Evolutionary conservation across 2,797 vertebrate genomes (phyloP), one percentile per base, ranked within the genome.

Genomic region (Typhlichthys subterraneus): DNA sequence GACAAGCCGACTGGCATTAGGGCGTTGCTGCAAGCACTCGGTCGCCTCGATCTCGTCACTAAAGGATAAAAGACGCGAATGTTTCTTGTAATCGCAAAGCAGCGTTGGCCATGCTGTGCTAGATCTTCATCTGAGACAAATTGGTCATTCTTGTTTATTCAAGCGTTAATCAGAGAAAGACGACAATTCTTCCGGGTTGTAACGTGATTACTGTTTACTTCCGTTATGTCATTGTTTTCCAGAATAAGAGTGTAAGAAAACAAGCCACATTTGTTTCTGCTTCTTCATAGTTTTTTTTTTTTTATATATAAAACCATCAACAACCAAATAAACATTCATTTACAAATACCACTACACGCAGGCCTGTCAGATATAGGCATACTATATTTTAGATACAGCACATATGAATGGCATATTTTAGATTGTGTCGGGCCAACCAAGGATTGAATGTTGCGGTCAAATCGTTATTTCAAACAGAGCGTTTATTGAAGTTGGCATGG

Each of bases 121-220:
- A 58, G 54, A 53, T 59, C 58, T 67, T 68, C 56, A 69, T 61
- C 0, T 5, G 1, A 51, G 57, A 88, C 73, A 81, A 79, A 83
- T 80, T 8, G 76, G 2, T 85, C 86, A 85, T 89, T 88, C 84
- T 90, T 64, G 69, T 89, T 88, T 88, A 83, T 91, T 88, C 87
- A 90, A 91, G 90, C 89, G 84, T 87, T 89, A 88, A 85, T 62
- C 67, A 62, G 75, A 85, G 81, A 83, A 76, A 71, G 56, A 54
- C 7, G 54, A 15, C 57, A 81, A 66, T 72, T 38, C 84, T 91
- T 91, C 92, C 92, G 87, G 90, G 90, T 91, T 89, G 86, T 87
- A 84, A 89, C 86, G 84, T 87, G 83, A 89, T 89, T 87, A 87
- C 75, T 89, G 82, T 90, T 89, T 91, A 89, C 90, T 91, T 90